Conservation (phyloP, 1,140 invertebrate genomes). For the Daktulosphaira vitifoliae region DNA sequence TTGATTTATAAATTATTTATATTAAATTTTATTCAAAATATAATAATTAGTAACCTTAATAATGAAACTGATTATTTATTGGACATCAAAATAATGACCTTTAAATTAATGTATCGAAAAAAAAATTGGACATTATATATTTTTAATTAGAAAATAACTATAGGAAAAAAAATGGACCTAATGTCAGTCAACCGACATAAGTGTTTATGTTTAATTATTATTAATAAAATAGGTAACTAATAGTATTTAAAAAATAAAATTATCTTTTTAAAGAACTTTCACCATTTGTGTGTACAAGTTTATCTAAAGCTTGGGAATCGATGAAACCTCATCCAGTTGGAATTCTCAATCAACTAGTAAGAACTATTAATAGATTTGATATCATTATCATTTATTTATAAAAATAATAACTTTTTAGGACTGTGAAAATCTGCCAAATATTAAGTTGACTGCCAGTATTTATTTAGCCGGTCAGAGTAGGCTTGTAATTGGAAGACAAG, state of each 20-base stretch:
- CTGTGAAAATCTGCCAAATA: constrained; percentile 45
- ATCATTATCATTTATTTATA: constrained; percentile 33
- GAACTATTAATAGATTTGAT: neutral
- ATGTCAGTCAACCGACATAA: too few species aligned
- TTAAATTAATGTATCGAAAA: too few species aligned
- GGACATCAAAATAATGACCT: too few species aligned
- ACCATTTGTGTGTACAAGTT: constrained; percentile 65
- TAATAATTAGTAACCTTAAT: too few species aligned
- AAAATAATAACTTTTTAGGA: constrained; percentile 28
- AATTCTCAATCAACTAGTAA: constrained; percentile 80
- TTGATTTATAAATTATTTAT: too few species aligned
- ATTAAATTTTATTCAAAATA: too few species aligned
- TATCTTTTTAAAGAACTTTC: constrained; percentile 46
- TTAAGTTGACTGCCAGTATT: constrained; percentile 82
- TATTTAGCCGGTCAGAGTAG: constrained; percentile 88
- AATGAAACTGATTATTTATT: too few species aligned
- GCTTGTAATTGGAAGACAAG: constrained; percentile 86
- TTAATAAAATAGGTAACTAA: neutral
- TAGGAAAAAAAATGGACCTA: too few species aligned
- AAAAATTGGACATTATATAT: too few species aligned
- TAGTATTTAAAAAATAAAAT: neutral
- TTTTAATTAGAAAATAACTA: too few species aligned
- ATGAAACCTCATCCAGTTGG: constrained; percentile 81
- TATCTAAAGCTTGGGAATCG: constrained; percentile 74
- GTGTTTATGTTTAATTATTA: too few species aligned